Evolutionary conservation across 2,797 vertebrate genomes (phyloP).

Genomic region (Cirrhinus mrigala): DNA sequence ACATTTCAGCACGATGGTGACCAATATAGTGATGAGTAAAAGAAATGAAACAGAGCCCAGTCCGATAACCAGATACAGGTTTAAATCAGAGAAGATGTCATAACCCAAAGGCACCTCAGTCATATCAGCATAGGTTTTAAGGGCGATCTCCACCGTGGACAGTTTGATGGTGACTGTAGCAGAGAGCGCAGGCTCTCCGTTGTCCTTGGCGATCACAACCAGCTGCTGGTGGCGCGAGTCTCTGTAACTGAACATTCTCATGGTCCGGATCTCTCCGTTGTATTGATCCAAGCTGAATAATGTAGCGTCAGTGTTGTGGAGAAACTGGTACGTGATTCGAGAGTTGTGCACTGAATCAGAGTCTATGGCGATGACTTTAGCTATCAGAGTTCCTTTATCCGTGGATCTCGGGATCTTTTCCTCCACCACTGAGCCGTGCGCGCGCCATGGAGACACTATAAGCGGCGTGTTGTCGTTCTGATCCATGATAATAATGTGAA

Average conservation of each 20-base stretch:
- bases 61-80: conserved; percentile 65
- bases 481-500: conserved; percentile 66
- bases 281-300: conserved; percentile 65
- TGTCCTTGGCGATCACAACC: conserved; percentile 65
- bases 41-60: conserved; percentile 64
- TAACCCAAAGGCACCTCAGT: conserved; percentile 62
- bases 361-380: conserved; percentile 66
- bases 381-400: conserved; percentile 61
- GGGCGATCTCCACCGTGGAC: conserved; percentile 60
- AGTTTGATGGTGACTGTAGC: conserved; percentile 68
- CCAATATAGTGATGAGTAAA: conserved; percentile 64
- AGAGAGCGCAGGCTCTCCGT: conserved; percentile 65
- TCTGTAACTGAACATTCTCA: conserved; percentile 63
- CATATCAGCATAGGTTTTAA: conserved; percentile 50
- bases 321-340: conserved; percentile 60
- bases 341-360: conserved; percentile 65
- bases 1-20: conserved; percentile 64
- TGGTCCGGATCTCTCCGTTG: conserved; percentile 62
- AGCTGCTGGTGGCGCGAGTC: conserved; percentile 61
- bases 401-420: conserved; percentile 59
- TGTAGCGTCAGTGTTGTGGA: conserved; percentile 57
- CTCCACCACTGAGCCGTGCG: conserved; percentile 57
- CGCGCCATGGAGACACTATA: conserved; percentile 61
- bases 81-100: conserved; percentile 64
- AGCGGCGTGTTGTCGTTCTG: conserved; percentile 67